Conservation (phyloP, 2,113 vertebrate species). For the Chaetura pelagica region DNA sequence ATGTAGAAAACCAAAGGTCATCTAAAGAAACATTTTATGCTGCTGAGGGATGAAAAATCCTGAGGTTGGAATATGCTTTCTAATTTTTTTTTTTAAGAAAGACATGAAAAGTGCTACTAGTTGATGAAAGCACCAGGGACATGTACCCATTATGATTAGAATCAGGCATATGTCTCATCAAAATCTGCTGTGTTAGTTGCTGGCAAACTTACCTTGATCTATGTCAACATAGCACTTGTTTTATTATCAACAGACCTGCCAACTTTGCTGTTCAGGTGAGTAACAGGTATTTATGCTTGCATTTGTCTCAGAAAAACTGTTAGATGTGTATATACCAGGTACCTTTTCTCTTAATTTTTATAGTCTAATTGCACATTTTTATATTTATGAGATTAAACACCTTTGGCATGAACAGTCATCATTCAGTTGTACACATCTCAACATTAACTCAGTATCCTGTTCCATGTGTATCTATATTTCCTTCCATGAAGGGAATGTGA, state of each 20-base stretch:
- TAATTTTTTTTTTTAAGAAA: neutral
- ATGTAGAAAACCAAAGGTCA: constrained; percentile 43
- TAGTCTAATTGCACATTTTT: neutral
- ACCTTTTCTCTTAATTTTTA: neutral
- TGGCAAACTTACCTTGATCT: neutral
- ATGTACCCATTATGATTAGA: neutral
- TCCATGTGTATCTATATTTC: neutral
- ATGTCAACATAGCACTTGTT: neutral
- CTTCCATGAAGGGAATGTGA: neutral
- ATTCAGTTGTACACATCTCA: neutral
- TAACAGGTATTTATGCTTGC: neutral
- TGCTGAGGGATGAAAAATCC: constrained; percentile 13
- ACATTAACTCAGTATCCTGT: neutral
- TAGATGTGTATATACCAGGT: neutral
- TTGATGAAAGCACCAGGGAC: neutral
- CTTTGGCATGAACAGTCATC: neutral
- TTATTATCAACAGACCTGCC: neutral
- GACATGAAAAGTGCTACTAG: neutral
- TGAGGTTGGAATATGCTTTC: neutral
- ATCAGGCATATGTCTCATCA: neutral
- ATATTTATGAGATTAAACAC: neutral
- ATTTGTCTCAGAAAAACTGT: neutral
- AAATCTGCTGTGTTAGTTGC: neutral
- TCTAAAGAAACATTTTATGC: constrained; percentile 1
- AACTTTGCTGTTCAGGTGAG: neutral